Evolutionary conservation across 2,888 invertebrate genomes (phyloP), one percentile per base, ranked within the genome.

Genomic region (Rotaria macrura): DNA sequence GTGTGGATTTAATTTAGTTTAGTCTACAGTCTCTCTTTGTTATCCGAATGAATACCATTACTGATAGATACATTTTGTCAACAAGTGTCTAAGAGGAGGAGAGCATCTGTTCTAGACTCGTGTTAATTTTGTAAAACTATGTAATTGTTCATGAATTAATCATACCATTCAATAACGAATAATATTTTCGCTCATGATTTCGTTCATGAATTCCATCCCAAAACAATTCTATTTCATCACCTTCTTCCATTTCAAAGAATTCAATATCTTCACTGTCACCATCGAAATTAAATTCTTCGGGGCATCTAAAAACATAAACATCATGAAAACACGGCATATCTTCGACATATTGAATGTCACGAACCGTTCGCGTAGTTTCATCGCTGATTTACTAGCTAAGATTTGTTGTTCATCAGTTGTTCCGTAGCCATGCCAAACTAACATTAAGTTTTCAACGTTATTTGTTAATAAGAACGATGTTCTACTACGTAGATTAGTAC

Each of bases 381-480:
- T 87, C 10, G 89, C 89, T 49, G 89, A 88, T 84, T 87, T 87
- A 23, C 87, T 74, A 14, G 90, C 89, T 85, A 94, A 92, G 88
- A 93, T 92, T 88, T 93, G 93, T 0, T 94, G 93, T 89, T 94
- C 94, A 84, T 92, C 91, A 57, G 93, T 92, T 85, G 94, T 93
- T 89, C 94, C 93, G 74, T 93, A 92, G 9, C 96, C 96, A 89
- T 95, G 94, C 96, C 96, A 96, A 72, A 96, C 92, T 88, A 93
- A 93, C 9, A 95, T 89, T 85, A 92, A 90, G 1, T 93, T 93
- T 38, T 92, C 93, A 87, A 93, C 92, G 0, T 93, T 93, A 89
- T 95, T 94, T n/a, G 94, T 91, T 29, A 95, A 90, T 84, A 95
- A 89, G 87, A 93, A 92, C 0, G 95, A 95, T 7, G 94, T 94